Base-by-base conservation (phyloP, 1,140 invertebrate species). In the Ptiloglossa arizonensis region DNA sequence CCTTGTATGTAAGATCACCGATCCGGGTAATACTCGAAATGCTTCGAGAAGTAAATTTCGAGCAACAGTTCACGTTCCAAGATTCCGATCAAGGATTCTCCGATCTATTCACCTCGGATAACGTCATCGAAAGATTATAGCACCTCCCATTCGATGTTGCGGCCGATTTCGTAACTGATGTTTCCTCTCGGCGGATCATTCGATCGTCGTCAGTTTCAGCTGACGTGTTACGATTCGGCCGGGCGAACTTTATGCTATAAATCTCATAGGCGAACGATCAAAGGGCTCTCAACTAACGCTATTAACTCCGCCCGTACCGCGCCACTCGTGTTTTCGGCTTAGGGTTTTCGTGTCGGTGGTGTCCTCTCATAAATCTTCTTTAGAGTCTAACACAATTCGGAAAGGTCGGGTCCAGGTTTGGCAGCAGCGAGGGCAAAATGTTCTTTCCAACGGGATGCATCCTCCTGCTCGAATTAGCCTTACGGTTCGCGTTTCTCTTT, bases 311-410 rank as follows among this genome's bases (percentile, higher is more conserved):
- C 56, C 15, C 56, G 9, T 4, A 4, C 32, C 32, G 46, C 19
- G 46, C 6, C 19, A 19, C 46, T 48, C 46, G 19, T 59, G 19
- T 38, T 60, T 38, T 22, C 57, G 17, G 32, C n/a, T n/a, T n/a
- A n/a, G n/a, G n/a, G n/a, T n/a, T n/a, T n/a, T n/a, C n/a, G n/a
- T n/a, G n/a, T n/a, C n/a, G n/a, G n/a, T n/a, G 32, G 32, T 38
- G n/a, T 38, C 57, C 19, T n/a, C 6, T 17, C 57, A 60, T 60
- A 60, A 60, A 60, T 60, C 57, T 60, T 38, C 57, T 22, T 60
- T 60, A 60, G 32, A 38, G 19, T 60, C 57, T 38, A 38, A 60
- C 57, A 29, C 57, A 29, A 22, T 38, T 38, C 32, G 57, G 29
- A 38, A n/a, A 9, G 32, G 57, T 38, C 57, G 1, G 19, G 38